Percentiles rank a stretch among this genome's conserved stretches.
phyloP scores from a whole-genome alignment of 2,113 vertebrate species.

The Seriola quinqueradiata region DNA sequence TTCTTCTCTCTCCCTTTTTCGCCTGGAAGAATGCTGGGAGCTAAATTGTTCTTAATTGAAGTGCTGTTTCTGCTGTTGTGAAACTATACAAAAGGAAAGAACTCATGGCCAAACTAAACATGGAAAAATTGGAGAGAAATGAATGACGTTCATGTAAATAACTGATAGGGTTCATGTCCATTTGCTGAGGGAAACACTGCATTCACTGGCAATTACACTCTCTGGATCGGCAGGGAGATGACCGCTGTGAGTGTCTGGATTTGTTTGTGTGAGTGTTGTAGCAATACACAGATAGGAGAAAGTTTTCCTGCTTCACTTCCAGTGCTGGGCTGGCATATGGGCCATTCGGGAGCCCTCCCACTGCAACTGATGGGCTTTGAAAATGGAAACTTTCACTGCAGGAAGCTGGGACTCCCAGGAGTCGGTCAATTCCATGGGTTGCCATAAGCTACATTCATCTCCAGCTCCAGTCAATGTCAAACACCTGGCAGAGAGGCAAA shows the following conservation, averaged over 20 bases:
- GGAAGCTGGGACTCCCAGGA: slow-evolving; percentile 88
- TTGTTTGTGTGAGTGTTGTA: slow-evolving; percentile 40
- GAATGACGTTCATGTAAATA: slow-evolving; percentile 77
- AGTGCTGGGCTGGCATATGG: slow-evolving; percentile 87
- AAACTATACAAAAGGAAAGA: slow-evolving; percentile 60
- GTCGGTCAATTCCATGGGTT: slow-evolving; percentile 87
- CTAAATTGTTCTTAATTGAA: slow-evolving; percentile 59
- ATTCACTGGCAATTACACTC: slow-evolving; percentile 76
- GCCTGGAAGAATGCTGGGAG: slow-evolving; percentile 17
- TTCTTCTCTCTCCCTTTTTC: slow-evolving; percentile 12
- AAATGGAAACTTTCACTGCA: slow-evolving; percentile 92
- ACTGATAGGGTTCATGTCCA: slow-evolving; percentile 78
- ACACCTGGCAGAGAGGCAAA: slow-evolving; percentile 90
- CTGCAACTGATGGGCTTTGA: slow-evolving; percentile 88
- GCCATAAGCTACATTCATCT: slow-evolving; percentile 90
- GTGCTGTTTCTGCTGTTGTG: slow-evolving; percentile 68
- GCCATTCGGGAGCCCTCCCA: slow-evolving; percentile 84
- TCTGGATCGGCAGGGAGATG: slow-evolving; percentile 71
- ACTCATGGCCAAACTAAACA: slow-evolving; percentile 67
- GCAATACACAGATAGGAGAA: slow-evolving; percentile 60
- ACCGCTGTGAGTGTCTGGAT: slow-evolving; percentile 35
- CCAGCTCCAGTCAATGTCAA: slow-evolving; percentile 88
- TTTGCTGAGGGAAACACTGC: slow-evolving; percentile 69
- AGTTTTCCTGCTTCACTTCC: slow-evolving; percentile 76
- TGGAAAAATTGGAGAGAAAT: slow-evolving; percentile 65